phyloP scores from a whole-genome alignment of 2,888 invertebrate species.

The Ischnura elegans region DNA sequence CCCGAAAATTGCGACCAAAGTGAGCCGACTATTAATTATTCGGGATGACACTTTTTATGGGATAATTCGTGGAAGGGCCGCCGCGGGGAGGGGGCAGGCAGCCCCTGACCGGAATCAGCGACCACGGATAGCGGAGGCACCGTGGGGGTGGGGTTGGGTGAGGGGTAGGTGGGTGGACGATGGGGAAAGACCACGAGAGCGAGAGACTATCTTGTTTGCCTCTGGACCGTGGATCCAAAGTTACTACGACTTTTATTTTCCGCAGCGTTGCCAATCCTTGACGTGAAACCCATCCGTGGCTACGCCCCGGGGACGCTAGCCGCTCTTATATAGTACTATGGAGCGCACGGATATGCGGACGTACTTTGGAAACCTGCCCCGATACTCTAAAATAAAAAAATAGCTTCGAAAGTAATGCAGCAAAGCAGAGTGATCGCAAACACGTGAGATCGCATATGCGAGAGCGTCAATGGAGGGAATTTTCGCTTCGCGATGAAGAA shows the following conservation, averaged over 20 bases:
- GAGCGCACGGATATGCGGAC: neutral
- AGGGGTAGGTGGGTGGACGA: neutral
- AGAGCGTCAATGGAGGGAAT: neutral
- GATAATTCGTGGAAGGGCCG: neutral
- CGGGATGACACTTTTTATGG: neutral
- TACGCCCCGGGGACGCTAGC: neutral
- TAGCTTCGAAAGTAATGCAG: neutral
- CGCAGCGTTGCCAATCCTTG: neutral
- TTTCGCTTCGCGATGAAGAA: conserved; percentile 3
- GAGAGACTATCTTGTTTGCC: neutral
- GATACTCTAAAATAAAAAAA: neutral
- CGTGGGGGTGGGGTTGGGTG: neutral
- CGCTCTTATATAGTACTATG: no score
- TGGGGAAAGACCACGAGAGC: neutral
- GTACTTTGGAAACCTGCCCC: neutral
- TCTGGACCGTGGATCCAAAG: neutral
- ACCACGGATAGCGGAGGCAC: neutral
- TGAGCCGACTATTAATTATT: neutral
- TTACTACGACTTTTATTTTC: neutral
- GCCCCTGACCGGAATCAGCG: neutral
- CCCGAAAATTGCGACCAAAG: neutral
- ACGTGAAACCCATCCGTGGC: neutral
- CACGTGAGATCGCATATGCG: neutral
- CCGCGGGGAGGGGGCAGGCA: neutral
- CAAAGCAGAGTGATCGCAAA: neutral